phyloP scores from a whole-genome alignment of 30 jellyfish, hydroid and myxozoan genomes.

The Chironex yamaguchii region DNA sequence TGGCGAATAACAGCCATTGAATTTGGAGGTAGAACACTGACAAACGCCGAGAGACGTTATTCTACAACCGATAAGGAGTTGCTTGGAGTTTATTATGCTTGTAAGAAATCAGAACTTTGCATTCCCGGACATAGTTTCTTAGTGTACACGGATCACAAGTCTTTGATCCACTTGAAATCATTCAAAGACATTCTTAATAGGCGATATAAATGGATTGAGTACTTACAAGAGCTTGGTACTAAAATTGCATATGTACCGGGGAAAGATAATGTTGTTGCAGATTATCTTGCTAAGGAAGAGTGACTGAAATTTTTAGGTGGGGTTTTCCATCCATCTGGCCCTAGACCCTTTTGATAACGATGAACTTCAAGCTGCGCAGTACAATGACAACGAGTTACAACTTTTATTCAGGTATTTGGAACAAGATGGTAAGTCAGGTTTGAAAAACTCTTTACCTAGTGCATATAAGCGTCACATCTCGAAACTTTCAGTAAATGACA shows the following conservation, averaged over 20 bases:
- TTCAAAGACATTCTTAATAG: neutral
- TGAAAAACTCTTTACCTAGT: neutral
- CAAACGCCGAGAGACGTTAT: slow-evolving; percentile 13
- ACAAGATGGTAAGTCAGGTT: neutral
- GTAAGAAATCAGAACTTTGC: neutral
- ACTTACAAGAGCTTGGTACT: neutral
- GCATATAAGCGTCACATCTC: neutral
- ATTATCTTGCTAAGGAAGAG: neutral
- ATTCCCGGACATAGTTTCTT: neutral
- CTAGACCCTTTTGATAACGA: neutral
- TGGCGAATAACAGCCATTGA: neutral
- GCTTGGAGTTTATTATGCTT: neutral
- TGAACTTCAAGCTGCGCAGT: neutral
- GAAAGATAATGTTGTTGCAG: neutral
- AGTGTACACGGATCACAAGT: slow-evolving; percentile 16
- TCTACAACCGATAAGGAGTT: slow-evolving; percentile 13
- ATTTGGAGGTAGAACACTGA: neutral
- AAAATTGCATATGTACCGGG: slow-evolving; percentile 2
- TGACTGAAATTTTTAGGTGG: neutral
- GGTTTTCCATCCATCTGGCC: neutral
- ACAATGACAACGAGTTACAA: neutral
- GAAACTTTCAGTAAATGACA: neutral
- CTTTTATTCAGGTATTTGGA: neutral
- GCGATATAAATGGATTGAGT: slow-evolving; percentile 24
- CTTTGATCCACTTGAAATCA: neutral